These are phyloP conservation scores for Pogonomyrmex barbatus DNA, from an alignment of 1,140 invertebrate species.

Conservation along the genomic window DNA sequence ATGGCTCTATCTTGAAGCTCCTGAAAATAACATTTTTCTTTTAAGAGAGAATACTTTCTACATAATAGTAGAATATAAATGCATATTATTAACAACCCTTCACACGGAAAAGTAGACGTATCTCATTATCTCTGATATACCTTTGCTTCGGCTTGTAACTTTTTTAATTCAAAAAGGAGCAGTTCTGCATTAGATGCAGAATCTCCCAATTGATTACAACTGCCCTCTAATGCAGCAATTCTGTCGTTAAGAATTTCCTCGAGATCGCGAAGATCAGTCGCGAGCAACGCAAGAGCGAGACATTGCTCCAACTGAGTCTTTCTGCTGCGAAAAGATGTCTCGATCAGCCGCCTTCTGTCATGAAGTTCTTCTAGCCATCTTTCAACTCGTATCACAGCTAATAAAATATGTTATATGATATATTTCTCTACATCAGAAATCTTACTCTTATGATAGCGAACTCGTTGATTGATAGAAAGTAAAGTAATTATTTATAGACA, in stretches of 20 bases:
- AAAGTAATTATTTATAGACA: neutral
- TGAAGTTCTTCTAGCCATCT: constrained; percentile 92
- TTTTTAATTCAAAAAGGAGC: constrained; percentile 90
- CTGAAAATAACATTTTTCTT: constrained; percentile 77
- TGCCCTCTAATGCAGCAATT: constrained; percentile 83
- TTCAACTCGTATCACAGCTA: constrained; percentile 91
- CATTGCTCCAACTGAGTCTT: constrained; percentile 92
- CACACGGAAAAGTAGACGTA: neutral
- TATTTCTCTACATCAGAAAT: neutral
- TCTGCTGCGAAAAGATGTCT: constrained; percentile 90
- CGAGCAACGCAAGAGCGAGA: constrained; percentile 90
- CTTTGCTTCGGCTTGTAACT: constrained; percentile 91
- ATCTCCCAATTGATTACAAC: constrained; percentile 88
- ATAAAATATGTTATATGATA: constrained; percentile 35
- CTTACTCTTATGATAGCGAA: neutral
- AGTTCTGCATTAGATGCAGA: constrained; percentile 90
- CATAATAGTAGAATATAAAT: neutral
- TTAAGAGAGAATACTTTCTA: neutral
- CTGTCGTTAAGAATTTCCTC: constrained; percentile 87
- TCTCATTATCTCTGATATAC: constrained; percentile 78
- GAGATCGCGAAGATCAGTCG: constrained; percentile 90
- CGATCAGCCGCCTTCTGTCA: constrained; percentile 90
- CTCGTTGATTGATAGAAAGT: neutral
- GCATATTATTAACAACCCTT: neutral
- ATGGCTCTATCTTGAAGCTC: constrained; percentile 92